Base-by-base conservation (phyloP, 2,113 vertebrate species). In the Ochotona princeps region DNA sequence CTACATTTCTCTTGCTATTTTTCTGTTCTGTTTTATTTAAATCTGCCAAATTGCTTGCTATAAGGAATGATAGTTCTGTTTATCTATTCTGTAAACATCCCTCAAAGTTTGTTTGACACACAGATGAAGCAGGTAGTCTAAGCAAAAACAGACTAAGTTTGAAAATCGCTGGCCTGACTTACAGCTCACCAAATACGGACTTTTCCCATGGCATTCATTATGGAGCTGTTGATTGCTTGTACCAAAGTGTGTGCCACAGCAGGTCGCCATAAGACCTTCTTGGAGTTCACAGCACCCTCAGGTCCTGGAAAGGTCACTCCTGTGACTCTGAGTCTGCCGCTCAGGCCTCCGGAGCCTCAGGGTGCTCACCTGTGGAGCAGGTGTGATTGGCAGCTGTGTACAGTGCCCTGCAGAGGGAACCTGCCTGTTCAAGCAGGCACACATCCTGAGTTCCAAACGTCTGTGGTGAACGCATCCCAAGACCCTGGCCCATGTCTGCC, bases 21-120 rank as follows among this genome's bases (percentile, higher is more conserved):
- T 44, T 54, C 23, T 73, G 14, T 49, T 87, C 25, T 93, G 47
- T 23, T 70, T 94, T 92, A 89, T 88, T 70, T 88, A 93, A 90
- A 61, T 11, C 30, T 74, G 35, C 23, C 67, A 44, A 78, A 35
- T 25, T 83, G 11, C 26, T 87, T 83, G 17, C 32, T 92, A 10
- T 49, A 70, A 70, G 74, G 49, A 83, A 76, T 89, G 30, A 26
- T 7, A 60, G 18, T 90, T 90, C n/a, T 73, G 54, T 63, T 92
- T 95, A 90, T 35, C 47, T 57, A 49, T 74, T 80, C 93, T 92
- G 84, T 13, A 89, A 83, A 35, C 17, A 15, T 85, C 90, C 83
- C 78, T 90, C 28, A 75, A 79, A 49, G 5, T 83, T 80, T 83
- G 54, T 69, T 92, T 95, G 70, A 91, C 14, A 54, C 32, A 75